Evolutionary conservation across 2,888 invertebrate genomes (phyloP).

Genomic region (Taphrorychus bicolor): DNA sequence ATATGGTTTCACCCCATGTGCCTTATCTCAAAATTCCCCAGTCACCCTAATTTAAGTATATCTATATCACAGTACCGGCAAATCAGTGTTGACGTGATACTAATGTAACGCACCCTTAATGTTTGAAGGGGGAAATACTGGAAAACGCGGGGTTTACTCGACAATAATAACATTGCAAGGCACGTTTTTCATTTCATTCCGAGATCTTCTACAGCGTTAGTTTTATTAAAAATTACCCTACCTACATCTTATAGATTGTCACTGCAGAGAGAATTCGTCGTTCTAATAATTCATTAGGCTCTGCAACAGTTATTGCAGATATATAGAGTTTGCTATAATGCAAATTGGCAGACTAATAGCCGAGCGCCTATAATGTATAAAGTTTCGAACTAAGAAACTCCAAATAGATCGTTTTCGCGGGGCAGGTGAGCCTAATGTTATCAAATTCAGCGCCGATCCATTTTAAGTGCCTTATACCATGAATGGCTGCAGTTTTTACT

Average conservation of each 20-base stretch:
- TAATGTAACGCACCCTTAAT: conserved; percentile 28
- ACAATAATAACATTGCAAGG: conserved; percentile 13
- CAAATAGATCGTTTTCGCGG: conserved; percentile 26
- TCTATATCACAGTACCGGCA: conserved; percentile 33
- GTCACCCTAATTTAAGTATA: conserved; percentile 33
- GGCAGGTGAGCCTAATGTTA: conserved; percentile 26
- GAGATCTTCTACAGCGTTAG: not conserved
- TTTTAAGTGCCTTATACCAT: conserved; percentile 11
- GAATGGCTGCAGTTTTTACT: conserved; percentile 13
- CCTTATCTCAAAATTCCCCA: conserved; percentile 34
- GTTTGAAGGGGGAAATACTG: conserved; percentile 23
- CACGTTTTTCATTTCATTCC: conserved; percentile 17
- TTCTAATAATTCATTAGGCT: not conserved
- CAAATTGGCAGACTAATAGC: conserved; percentile 25
- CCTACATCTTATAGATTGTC: not conserved
- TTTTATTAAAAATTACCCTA: conserved; percentile 1
- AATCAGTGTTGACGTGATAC: conserved; percentile 30
- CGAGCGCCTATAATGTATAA: conserved; percentile 24
- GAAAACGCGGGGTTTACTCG: conserved; percentile 9
- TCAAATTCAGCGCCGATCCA: conserved; percentile 18
- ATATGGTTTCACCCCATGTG: conserved; percentile 34
- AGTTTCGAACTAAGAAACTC: conserved; percentile 30
- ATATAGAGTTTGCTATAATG: conserved; percentile 18
- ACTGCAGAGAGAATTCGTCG: no score
- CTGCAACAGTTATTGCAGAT: conserved; percentile 11